phyloP scores from a whole-genome alignment of 2,888 invertebrate genomes.

The Lucinisca nassula region DNA sequence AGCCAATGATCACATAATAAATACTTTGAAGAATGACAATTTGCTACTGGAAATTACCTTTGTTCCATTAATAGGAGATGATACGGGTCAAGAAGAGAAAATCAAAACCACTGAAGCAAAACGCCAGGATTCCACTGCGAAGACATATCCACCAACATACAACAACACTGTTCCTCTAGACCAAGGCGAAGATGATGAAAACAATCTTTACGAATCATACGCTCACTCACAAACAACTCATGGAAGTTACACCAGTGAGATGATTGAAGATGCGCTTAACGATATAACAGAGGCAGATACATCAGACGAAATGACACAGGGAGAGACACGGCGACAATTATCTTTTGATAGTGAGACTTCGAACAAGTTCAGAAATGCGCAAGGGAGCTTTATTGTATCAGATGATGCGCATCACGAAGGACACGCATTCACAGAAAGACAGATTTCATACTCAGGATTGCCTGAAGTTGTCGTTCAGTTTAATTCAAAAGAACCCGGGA shows the following conservation, averaged over 20 bases:
- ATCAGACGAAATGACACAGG: neutral
- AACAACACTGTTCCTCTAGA: neutral
- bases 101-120: neutral
- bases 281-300: neutral
- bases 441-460: neutral
- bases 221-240: neutral
- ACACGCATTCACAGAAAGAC: neutral
- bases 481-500: neutral
- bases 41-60: too few species aligned
- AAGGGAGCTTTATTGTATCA: neutral
- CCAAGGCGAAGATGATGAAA: neutral
- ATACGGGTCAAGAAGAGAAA: neutral
- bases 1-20: too few species aligned
- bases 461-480: neutral
- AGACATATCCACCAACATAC: neutral
- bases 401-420: neutral
- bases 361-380: neutral
- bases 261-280: neutral
- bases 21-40: too few species aligned
- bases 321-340: neutral
- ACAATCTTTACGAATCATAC: neutral
- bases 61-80: too few species aligned
- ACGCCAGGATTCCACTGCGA: neutral
- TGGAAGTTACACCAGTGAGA: neutral
- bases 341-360: neutral